phyloP scores from a whole-genome alignment of 2,888 invertebrate species.

The Andrena fulva region DNA sequence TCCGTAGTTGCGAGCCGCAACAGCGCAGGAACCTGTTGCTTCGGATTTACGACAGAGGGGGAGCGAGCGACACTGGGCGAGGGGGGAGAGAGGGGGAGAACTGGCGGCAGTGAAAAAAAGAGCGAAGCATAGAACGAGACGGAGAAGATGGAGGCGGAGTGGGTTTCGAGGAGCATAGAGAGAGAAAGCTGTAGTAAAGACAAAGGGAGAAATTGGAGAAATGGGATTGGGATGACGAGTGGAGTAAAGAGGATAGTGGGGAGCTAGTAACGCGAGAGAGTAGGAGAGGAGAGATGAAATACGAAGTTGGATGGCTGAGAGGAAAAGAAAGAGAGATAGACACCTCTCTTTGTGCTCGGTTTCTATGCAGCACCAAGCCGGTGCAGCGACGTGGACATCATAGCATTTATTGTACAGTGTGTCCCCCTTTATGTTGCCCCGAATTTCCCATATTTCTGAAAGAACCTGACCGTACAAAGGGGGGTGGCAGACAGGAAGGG shows the following conservation, averaged over 20 bases:
- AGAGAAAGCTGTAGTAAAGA: neutral
- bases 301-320: neutral
- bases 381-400: constrained; percentile 24
- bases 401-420: constrained; percentile 4
- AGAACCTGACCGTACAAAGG: constrained; percentile 75
- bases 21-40: constrained; percentile 81
- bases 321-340: constrained; percentile 34
- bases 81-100: constrained; percentile 16
- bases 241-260: neutral
- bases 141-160: constrained; percentile 1
- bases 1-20: constrained; percentile 64
- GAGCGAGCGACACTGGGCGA: neutral
- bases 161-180: neutral
- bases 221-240: constrained; percentile 3
- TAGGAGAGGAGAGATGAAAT: constrained; percentile 4
- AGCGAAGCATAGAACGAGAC: neutral
- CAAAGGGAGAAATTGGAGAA: constrained; percentile 25
- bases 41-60: constrained; percentile 61
- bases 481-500: constrained; percentile 42
- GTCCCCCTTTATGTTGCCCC: constrained; percentile 19
- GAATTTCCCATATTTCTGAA: constrained; percentile 77
- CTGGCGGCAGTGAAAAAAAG: constrained; percentile 1
- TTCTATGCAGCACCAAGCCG: constrained; percentile 16
- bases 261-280: constrained; percentile 2
- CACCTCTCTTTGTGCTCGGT: constrained; percentile 64